These are phyloP conservation scores for Iguana delicatissima DNA, from an alignment of 2,797 vertebrate genomes.

Conservation along the genomic window DNA sequence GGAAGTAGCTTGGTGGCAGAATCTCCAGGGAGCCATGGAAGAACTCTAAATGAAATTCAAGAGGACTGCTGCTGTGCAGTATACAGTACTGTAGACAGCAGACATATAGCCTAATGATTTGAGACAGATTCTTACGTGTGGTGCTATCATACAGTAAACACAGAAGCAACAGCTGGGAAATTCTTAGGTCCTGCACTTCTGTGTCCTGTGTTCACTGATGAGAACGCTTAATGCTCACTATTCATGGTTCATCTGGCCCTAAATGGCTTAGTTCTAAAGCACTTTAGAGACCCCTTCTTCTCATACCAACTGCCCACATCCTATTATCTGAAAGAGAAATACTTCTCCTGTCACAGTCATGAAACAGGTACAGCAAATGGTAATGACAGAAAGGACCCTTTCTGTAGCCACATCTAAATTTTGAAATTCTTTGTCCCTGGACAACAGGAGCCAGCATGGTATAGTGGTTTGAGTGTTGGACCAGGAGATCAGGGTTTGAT, in stretches of 20 bases:
- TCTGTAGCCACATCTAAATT: background rate
- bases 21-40: background rate
- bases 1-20: background rate
- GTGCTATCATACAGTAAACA: background rate
- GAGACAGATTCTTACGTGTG: background rate
- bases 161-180: background rate
- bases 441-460: too few relatives aligned
- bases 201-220: background rate
- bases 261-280: background rate
- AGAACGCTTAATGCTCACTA: background rate
- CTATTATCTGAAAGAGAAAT: background rate
- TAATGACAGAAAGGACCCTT: background rate
- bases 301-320: background rate
- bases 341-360: background rate
- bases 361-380: background rate
- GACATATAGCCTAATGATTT: background rate
- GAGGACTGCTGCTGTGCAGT: background rate
- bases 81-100: background rate
- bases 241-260: background rate
- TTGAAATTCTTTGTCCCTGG: background rate
- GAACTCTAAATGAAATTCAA: background rate
- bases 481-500: too few relatives aligned
- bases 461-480: too few relatives aligned
- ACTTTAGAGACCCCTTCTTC: background rate
- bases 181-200: background rate